A percentile compares a stretch with the other conserved stretches of the same genome.
Evolutionary conservation across 1,140 invertebrate species (phyloP).

Genomic region (Drosophila nigrodunni): DNA sequence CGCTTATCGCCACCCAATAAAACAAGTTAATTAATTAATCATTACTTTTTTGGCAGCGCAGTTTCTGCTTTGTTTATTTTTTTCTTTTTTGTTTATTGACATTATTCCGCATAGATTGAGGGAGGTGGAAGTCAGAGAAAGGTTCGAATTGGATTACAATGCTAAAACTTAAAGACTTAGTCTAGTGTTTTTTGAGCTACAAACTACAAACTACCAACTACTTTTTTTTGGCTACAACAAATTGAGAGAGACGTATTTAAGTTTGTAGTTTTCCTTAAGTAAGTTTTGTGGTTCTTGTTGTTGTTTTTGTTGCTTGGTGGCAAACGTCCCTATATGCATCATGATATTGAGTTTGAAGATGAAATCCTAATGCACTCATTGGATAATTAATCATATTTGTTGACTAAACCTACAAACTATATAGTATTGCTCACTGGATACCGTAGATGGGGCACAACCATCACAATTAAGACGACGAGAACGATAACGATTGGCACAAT

Average conservation of each 20-base stretch:
- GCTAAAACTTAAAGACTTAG: slow-evolving; percentile 72
- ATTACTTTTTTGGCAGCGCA: slow-evolving; percentile 70
- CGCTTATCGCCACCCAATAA: slow-evolving; percentile 61
- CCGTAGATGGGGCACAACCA: slow-evolving; percentile 55
- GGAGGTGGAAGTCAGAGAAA: slow-evolving; percentile 9
- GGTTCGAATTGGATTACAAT: slow-evolving; percentile 66
- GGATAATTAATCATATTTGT: slow-evolving; percentile 70
- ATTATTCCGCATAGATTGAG: slow-evolving; percentile 39
- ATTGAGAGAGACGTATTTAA: slow-evolving; percentile 17
- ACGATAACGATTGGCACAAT: slow-evolving; percentile 28
- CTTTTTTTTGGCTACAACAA: slow-evolving; percentile 36
- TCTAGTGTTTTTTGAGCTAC: slow-evolving; percentile 38
- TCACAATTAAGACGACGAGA: slow-evolving; percentile 33
- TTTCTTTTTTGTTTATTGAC: slow-evolving; percentile 66
- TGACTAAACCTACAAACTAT: slow-evolving; percentile 59
- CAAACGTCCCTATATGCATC: slow-evolving; percentile 34
- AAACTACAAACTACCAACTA: slow-evolving; percentile 40
- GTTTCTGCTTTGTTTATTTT: slow-evolving; percentile 40
- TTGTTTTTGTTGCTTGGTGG: slow-evolving; percentile 22
- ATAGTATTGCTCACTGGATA: slow-evolving; percentile 77
- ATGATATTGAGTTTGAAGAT: slow-evolving; percentile 28
- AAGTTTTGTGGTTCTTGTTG: neutral
- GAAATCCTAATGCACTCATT: slow-evolving; percentile 27
- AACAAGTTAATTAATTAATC: slow-evolving; percentile 82
- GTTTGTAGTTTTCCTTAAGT: slow-evolving; percentile 1